phyloP scores from a whole-genome alignment of 1,140 invertebrate genomes.

The Aplysia californica region DNA sequence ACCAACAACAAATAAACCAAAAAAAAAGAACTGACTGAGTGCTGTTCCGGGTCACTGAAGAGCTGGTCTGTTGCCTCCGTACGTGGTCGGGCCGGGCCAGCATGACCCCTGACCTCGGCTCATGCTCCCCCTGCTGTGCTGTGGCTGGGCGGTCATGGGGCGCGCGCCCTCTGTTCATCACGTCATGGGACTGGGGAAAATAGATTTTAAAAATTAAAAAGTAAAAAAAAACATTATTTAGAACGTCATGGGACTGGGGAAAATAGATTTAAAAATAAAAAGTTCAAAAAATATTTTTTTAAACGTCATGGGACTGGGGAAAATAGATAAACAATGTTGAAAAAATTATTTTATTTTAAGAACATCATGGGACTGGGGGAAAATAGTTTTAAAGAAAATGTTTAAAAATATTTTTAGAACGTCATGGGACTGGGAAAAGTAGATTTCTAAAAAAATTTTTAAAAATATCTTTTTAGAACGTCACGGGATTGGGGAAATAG shows the following conservation, averaged over 20 bases:
- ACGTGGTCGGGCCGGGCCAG: background rate
- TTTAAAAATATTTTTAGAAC: too few relatives aligned
- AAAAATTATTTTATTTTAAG: too few relatives aligned
- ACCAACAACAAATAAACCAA: background rate
- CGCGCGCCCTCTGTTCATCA: background rate
- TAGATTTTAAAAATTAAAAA: background rate
- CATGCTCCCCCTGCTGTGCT: slow-evolving; percentile 9
- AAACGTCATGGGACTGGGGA: slow-evolving; percentile 13
- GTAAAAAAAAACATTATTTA: too few relatives aligned
- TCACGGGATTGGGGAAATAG: too few relatives aligned
- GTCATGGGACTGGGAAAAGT: too few relatives aligned
- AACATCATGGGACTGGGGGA: too few relatives aligned
- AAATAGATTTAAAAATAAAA: background rate
- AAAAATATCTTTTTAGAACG: too few relatives aligned
- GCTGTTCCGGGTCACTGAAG: background rate
- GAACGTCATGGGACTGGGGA: slow-evolving; percentile 13
- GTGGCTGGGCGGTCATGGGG: slow-evolving; percentile 4
- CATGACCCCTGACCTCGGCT: slow-evolving; percentile 11
- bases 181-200: slow-evolving; percentile 9
- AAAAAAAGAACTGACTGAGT: background rate
- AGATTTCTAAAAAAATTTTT: too few relatives aligned
- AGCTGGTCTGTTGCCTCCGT: background rate
- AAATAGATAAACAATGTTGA: too few relatives aligned
- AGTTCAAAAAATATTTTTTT: too few relatives aligned
- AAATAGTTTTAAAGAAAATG: too few relatives aligned